Percentiles rank a stretch among this genome's conserved stretches.
Evolutionary conservation across 64 coral and sea anemone species (phyloP).

Genomic region (Montipora sp.): DNA sequence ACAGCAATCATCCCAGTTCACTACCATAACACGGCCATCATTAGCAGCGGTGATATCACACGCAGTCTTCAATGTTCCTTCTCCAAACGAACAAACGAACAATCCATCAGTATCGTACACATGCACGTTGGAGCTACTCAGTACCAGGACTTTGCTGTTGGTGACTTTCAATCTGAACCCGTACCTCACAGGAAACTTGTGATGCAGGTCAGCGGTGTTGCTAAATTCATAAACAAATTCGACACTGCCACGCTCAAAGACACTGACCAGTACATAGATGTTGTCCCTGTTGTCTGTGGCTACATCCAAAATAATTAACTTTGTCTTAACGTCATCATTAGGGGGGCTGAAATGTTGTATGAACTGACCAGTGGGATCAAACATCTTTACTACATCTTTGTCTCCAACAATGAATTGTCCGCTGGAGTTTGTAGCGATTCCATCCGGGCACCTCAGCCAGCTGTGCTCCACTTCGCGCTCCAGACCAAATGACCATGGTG

Average conservation of each 20-base stretch:
- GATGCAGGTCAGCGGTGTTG: too few relatives aligned
- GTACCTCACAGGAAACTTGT: too few relatives aligned
- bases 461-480: not conserved
- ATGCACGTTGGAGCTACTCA: not conserved
- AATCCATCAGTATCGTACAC: slow-evolving; percentile 15
- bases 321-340: not conserved
- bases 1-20: not conserved
- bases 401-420: not conserved
- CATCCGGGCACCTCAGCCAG: too few relatives aligned
- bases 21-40: slow-evolving; percentile 44
- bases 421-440: too few relatives aligned
- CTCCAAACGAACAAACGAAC: slow-evolving; percentile 25
- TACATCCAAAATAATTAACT: not conserved
- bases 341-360: too few relatives aligned
- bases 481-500: slow-evolving; percentile 24
- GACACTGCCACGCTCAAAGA: too few relatives aligned
- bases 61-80: not conserved
- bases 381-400: not conserved
- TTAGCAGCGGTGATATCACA: slow-evolving; percentile 10
- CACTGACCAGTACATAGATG: not conserved
- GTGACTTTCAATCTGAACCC: too few relatives aligned
- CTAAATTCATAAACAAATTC: too few relatives aligned
- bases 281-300: slow-evolving; percentile 1
- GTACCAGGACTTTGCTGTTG: too few relatives aligned
- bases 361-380: too few relatives aligned